A percentile compares a stretch with the other conserved stretches of the same genome.
Evolutionary conservation across 1,140 invertebrate species (phyloP).

Genomic region (Nasonia giraulti): DNA sequence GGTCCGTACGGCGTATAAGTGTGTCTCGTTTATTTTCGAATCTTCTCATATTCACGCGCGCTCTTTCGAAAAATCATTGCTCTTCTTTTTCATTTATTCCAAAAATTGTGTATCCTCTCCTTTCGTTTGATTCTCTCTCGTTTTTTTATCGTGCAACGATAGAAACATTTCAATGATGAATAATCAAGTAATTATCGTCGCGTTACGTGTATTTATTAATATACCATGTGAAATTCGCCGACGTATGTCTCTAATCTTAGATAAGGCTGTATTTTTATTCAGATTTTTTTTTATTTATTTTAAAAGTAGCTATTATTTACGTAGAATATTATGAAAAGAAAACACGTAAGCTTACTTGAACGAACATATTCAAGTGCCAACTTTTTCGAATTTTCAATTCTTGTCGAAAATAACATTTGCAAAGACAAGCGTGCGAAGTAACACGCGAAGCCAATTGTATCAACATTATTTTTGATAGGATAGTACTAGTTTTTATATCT

Average conservation of each 20-base stretch:
- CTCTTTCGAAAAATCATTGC: background rate
- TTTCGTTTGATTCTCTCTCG: conserved; percentile 13
- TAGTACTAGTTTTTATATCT: background rate
- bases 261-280: conserved; percentile 35
- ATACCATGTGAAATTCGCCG: conserved; percentile 9
- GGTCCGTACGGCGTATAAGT: background rate
- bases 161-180: conserved; percentile 19
- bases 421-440: background rate
- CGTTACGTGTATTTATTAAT: conserved; percentile 42
- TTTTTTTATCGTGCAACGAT: conserved; percentile 35
- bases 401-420: background rate
- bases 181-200: conserved; percentile 6
- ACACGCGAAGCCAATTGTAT: background rate
- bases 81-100: conserved; percentile 40
- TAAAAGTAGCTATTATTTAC: conserved; percentile 23
- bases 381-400: background rate
- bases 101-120: background rate
- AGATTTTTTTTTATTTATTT: conserved; percentile 41
- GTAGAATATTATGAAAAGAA: conserved; percentile 18
- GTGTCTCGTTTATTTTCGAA: background rate
- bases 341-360: background rate
- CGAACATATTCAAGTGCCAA: background rate
- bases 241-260: conserved; percentile 12
- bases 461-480: background rate
- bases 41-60: background rate